Base-by-base conservation (phyloP, 2,797 vertebrate species). In the Ispidina picta region DNA sequence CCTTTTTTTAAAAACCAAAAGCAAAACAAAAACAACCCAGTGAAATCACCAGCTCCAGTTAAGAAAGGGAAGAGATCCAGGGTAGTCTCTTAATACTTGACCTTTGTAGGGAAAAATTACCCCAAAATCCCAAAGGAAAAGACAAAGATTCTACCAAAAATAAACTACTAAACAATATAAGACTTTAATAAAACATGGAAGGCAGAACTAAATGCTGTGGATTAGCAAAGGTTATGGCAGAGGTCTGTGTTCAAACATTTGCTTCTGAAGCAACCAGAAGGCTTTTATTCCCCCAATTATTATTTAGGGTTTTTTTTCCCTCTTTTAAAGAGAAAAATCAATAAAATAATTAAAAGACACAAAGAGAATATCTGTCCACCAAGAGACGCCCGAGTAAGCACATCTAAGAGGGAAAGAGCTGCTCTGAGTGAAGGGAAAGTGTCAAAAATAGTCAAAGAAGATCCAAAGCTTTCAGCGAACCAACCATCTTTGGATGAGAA, bases 91-190 rank as follows among this genome's bases (percentile, higher is more conserved):
- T 94, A 95, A 92, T 56, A 62, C 37, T 73, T 71, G 64, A 70
- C 88, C 83, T 75, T 26, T 56, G 70, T 71, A 60, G 49, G 70
- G 81, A 95, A 95, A 88, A 49, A 93, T 51, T 73, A 93, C 20
- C 65, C 68, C 43, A 70, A n/a, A 83, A 94, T 90, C 92, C 86
- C 71, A 68, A 83, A 39, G 83, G 55, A 79, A 65, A 95, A 88
- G 88, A 43, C 19, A 71, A 31, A 66, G 81, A 93, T 68, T 66
- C 87, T 66, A 81, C 78, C 52, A 58, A 60, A 95, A 94, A 94
- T 83, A 96, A 97, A 85, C 92, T 56, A 55, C 59, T 78, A 87
- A 93, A 96, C 75, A 92, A 91, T 35, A 4, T 92, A 85, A 95
- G 87, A 88, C 73, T 92, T 92, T 86, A 94, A 83, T 87, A 94